phyloP scores from a whole-genome alignment of 2,888 invertebrate species.

The Nomada hirtipes region DNA sequence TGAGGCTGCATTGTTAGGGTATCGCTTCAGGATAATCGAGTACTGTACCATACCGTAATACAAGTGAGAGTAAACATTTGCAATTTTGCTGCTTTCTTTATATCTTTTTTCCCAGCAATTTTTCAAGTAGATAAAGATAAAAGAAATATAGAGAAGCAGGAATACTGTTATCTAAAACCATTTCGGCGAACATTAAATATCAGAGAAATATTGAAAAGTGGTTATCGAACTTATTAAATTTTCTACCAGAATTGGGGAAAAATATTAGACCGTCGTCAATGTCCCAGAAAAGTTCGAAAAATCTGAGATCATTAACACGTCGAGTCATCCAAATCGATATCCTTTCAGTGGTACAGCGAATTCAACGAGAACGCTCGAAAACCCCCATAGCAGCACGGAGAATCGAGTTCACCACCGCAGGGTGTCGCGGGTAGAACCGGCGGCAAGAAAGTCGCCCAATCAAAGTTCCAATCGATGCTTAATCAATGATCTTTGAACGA shows the following conservation, averaged over 20 bases:
- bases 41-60: too few relatives aligned
- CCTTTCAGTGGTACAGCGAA: neutral
- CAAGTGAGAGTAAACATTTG: too few relatives aligned
- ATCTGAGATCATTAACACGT: neutral
- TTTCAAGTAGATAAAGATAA: too few relatives aligned
- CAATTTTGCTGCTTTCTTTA: too few relatives aligned
- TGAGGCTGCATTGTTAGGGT: neutral
- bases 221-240: too few relatives aligned
- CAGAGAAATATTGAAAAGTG: too few relatives aligned
- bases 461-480: slow-evolving; percentile 63
- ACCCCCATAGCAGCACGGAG: slow-evolving; percentile 6
- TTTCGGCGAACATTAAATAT: too few relatives aligned
- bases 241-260: too few relatives aligned
- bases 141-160: too few relatives aligned
- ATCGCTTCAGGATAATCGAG: neutral
- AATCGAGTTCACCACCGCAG: slow-evolving; percentile 37
- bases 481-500: slow-evolving; percentile 55
- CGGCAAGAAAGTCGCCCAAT: slow-evolving; percentile 55
- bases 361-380: slow-evolving; percentile 12
- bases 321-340: neutral
- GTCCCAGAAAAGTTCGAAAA: neutral
- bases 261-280: too few relatives aligned
- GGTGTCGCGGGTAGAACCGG: slow-evolving; percentile 19
- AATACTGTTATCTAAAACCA: too few relatives aligned
- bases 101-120: too few relatives aligned